A percentile compares a stretch with the other conserved stretches of the same genome.
Conservation (phyloP, 2,797 vertebrate genomes). For the Pangasius mekongensis region DNA sequence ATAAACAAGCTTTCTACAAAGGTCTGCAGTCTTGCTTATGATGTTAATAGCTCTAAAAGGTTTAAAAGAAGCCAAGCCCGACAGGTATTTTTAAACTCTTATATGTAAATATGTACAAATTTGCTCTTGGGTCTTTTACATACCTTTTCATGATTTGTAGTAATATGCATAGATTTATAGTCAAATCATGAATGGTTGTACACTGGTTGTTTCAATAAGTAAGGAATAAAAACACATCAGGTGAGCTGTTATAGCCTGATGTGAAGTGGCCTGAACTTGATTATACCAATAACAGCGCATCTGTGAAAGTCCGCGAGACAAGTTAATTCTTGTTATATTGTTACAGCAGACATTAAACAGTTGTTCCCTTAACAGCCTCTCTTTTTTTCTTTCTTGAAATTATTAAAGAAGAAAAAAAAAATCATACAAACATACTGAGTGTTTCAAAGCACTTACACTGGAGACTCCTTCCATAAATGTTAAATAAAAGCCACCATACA, state of each 20-base stretch:
- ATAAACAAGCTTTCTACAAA: neutral
- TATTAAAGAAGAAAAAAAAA: neutral
- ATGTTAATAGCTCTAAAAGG: neutral
- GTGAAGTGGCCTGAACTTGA: neutral
- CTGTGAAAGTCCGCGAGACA: neutral
- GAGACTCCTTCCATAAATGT: neutral
- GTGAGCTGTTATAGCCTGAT: neutral
- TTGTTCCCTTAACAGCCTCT: neutral
- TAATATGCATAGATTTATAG: neutral
- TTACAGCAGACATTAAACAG: neutral
- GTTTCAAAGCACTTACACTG: neutral
- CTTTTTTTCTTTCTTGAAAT: neutral
- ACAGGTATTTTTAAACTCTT: neutral
- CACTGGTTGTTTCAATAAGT: neutral
- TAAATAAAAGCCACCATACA: neutral
- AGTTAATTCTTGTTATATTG: neutral
- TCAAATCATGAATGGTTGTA: neutral
- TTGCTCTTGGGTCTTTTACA: neutral
- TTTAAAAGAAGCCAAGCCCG: too few species aligned
- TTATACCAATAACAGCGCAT: neutral
- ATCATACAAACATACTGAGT: neutral
- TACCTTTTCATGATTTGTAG: neutral
- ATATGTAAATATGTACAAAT: neutral
- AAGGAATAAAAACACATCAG: neutral
- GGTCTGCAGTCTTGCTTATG: neutral